A percentile compares a stretch with the other conserved stretches of the same genome.
Evolutionary conservation across 2,797 vertebrate genomes (phyloP).

Genomic region (Gymnothorax javanicus): DNA sequence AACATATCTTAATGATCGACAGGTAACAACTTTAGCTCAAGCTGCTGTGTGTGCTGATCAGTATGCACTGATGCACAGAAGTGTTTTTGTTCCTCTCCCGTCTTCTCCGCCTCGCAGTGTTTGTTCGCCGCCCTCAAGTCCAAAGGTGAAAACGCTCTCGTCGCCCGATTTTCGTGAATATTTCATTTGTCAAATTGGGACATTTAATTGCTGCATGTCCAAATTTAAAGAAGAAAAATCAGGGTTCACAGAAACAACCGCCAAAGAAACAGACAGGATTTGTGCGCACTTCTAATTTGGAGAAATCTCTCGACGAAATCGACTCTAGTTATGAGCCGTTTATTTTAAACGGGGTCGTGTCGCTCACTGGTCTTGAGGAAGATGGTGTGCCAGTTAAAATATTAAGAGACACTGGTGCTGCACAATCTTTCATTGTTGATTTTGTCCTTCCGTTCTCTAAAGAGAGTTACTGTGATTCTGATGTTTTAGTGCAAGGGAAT

Average conservation of each 20-base stretch:
- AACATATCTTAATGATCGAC: no score
- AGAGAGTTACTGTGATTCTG: conserved; percentile 19
- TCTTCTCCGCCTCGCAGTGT: not conserved
- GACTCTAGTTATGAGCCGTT: conserved; percentile 3
- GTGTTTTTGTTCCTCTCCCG: not conserved
- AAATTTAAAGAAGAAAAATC: not conserved
- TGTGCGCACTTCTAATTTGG: no score
- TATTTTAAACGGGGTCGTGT: no score
- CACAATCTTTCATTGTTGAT: conserved; percentile 26
- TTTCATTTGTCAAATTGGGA: conserved; percentile 19
- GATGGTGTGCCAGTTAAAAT: not conserved
- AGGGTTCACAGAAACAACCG: no score
- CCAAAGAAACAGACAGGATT: no score
- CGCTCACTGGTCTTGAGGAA: not conserved
- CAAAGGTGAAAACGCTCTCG: not conserved
- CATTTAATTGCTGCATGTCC: not conserved
- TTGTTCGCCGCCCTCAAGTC: not conserved
- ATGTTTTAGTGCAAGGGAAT: conserved; percentile 29
- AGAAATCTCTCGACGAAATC: no score
- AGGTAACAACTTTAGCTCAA: no score
- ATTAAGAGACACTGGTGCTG: conserved; percentile 25
- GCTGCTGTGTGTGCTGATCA: no score
- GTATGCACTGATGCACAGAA: no score
- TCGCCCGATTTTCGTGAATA: not conserved
- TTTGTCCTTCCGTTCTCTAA: conserved; percentile 22